Evolutionary conservation across 2,113 vertebrate genomes (phyloP).

Genomic region (Tympanuchus pallidicinctus): DNA sequence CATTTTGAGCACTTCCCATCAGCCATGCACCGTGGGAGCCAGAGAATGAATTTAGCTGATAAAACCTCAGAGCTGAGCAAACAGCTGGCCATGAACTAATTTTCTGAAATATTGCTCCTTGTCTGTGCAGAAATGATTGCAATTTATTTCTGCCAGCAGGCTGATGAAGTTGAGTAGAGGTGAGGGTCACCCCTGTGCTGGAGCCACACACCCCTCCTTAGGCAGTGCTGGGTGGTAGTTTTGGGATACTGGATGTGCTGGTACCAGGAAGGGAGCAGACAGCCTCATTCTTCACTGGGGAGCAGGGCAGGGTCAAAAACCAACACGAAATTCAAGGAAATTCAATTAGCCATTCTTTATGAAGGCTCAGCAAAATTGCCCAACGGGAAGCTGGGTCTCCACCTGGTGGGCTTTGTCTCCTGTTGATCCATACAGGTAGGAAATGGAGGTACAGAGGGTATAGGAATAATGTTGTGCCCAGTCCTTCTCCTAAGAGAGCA

Average conservation of each 20-base stretch:
- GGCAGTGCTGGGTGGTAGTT: not conserved
- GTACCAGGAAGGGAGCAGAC: not conserved
- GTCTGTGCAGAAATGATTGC: not conserved
- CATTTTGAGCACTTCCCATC: not conserved
- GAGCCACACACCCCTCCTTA: not conserved
- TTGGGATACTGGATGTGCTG: fast-evolving
- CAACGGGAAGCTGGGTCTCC: not conserved
- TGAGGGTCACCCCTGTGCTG: not conserved
- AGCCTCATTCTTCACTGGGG: no score
- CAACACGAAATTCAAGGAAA: not conserved
- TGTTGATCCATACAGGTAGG: not conserved
- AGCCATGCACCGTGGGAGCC: not conserved
- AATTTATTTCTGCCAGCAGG: not conserved
- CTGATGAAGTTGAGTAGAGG: not conserved
- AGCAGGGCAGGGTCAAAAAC: not conserved
- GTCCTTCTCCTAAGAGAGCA: not conserved
- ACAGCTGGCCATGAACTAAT: not conserved
- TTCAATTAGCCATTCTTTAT: not conserved
- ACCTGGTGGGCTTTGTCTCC: not conserved
- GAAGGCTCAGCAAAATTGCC: not conserved
- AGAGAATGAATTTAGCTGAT: not conserved
- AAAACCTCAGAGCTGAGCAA: conserved; percentile 11
- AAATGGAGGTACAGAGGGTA: not conserved
- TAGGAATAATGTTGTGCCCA: not conserved
- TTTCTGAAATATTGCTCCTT: not conserved